Conservation (phyloP, 2,113 vertebrate species). For the Perca flavescens region DNA sequence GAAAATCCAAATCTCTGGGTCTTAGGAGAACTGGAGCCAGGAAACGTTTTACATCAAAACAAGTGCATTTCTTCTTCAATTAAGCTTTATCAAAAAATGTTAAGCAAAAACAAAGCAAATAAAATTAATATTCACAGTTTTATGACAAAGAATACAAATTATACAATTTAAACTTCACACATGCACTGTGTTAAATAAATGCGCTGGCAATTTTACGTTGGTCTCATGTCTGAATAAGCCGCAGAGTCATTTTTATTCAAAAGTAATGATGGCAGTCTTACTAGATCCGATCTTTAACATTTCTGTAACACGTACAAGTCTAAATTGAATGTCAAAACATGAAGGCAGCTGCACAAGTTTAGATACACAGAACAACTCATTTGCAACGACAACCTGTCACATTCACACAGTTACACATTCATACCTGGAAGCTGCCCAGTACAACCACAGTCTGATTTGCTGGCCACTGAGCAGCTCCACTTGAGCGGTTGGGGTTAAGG, state of each 20-base stretch:
- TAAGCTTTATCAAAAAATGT: not conserved
- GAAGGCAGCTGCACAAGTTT: not conserved
- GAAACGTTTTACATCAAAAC: not conserved
- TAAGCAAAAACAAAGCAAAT: not conserved
- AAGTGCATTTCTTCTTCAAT: too few relatives aligned
- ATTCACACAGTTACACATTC: too few relatives aligned
- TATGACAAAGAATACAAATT: not conserved
- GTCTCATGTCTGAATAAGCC: not conserved
- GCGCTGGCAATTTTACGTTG: not conserved
- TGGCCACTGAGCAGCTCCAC: too few relatives aligned
- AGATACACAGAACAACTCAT: not conserved
- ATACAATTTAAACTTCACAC: not conserved
- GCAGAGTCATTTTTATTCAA: too few relatives aligned
- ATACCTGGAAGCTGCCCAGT: too few relatives aligned
- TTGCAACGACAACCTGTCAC: too few relatives aligned
- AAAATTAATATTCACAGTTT: not conserved
- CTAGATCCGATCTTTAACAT: not conserved
- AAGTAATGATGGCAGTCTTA: too few relatives aligned
- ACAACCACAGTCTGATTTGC: too few relatives aligned
- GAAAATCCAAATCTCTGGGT: not conserved
- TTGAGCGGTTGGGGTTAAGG: too few relatives aligned
- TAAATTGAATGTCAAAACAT: not conserved
- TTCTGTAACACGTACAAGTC: not conserved
- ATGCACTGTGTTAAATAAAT: not conserved
- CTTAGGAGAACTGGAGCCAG: not conserved